A percentile compares a stretch with the other conserved stretches of the same genome.
These are phyloP conservation scores for Keiferia lycopersicella DNA, from an alignment of 2,888 invertebrate species.

Conservation along the genomic window DNA sequence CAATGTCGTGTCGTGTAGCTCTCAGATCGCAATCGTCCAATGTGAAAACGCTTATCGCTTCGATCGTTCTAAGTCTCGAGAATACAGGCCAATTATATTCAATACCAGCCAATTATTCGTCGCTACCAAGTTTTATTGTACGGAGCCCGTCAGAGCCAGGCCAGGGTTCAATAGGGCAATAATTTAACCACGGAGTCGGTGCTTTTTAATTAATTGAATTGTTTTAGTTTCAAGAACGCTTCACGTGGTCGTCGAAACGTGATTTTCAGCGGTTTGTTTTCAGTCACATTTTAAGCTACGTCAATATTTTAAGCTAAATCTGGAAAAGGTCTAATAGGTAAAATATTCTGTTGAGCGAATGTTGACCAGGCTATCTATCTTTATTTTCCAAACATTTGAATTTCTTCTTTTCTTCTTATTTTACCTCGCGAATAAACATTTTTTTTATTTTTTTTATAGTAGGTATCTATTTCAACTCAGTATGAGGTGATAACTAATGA, in stretches of 20 bases:
- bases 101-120: slow-evolving; percentile 69
- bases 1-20: not conserved
- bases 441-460: too few relatives aligned
- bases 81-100: slow-evolving; percentile 73
- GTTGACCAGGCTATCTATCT: too few relatives aligned
- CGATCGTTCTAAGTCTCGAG: slow-evolving; percentile 41
- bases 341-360: too few relatives aligned
- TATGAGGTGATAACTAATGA: too few relatives aligned
- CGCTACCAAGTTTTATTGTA: slow-evolving; percentile 71
- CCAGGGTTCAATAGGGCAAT: slow-evolving; percentile 66
- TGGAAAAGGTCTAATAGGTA: too few relatives aligned
- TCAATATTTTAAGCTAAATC: too few relatives aligned
- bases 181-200: slow-evolving; percentile 65
- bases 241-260: slow-evolving; percentile 19
- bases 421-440: too few relatives aligned
- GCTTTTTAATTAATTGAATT: slow-evolving; percentile 41
- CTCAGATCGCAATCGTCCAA: not conserved
- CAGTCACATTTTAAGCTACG: not conserved
- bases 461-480: too few relatives aligned
- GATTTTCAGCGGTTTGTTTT: not conserved
- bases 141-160: slow-evolving; percentile 67
- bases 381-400: too few relatives aligned
- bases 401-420: too few relatives aligned
- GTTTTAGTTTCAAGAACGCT: slow-evolving; percentile 34
- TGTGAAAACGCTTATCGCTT: not conserved